Percentiles rank a stretch among this genome's conserved stretches.
These are phyloP conservation scores for Ectobius pallidus DNA, from an alignment of 2,888 invertebrate genomes.

Conservation along the genomic window DNA sequence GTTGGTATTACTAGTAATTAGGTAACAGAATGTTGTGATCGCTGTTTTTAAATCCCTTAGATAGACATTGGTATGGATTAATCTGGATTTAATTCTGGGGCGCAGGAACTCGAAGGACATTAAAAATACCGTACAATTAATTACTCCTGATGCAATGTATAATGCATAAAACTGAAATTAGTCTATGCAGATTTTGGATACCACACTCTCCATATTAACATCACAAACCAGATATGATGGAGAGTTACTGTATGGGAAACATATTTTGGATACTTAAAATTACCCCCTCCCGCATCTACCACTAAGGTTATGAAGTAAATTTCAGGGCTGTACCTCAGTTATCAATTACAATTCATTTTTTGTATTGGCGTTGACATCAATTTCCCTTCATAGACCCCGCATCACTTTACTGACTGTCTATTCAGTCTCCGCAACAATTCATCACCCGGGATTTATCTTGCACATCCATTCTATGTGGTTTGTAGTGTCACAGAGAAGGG, in stretches of 20 bases:
- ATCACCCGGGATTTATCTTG: conserved; percentile 26
- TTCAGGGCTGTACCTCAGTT: background rate
- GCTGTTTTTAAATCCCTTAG: no score
- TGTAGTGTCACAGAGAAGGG: conserved; percentile 3
- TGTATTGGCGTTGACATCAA: conserved; percentile 19
- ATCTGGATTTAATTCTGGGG: no score
- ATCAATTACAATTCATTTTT: conserved; percentile 25
- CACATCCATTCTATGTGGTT: conserved; percentile 28
- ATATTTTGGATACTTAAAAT: background rate
- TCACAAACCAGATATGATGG: background rate
- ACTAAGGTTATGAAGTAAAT: background rate
- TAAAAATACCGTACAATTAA: no score
- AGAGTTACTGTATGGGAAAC: background rate
- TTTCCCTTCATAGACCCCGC: conserved; percentile 12
- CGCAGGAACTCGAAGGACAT: no score
- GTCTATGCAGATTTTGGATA: background rate
- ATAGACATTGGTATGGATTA: no score
- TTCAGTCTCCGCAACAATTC: conserved; percentile 20
- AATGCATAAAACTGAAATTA: no score
- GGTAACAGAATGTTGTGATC: no score
- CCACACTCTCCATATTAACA: background rate
- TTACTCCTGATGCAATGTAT: no score
- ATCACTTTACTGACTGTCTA: conserved; percentile 4
- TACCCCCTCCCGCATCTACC: background rate
- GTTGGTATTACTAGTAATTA: no score